Base-by-base conservation (phyloP, 2,888 invertebrate species). In the Lasius platythorax region DNA sequence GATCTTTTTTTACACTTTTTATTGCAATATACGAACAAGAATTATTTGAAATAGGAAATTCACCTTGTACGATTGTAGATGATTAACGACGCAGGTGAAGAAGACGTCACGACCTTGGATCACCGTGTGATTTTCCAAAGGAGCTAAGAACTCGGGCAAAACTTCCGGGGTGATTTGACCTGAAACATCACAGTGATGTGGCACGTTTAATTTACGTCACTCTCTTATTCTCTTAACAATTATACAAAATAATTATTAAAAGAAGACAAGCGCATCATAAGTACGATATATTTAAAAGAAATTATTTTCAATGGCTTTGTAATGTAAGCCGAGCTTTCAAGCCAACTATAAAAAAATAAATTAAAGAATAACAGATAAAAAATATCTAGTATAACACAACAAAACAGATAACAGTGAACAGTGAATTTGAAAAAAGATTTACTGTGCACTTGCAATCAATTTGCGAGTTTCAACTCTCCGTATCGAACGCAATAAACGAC, bases 81-180 rank as follows among this genome's bases (percentile, higher is more conserved):
- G 97, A 95, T 98, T 98, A 93, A 98, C 98, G 90, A 98, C 97
- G 94, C 98, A 98, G 70, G 98, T 98, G 95, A 98, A 98, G 94
- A 97, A 97, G 76, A 98, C 97, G 95, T 98, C 98, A 74, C 98
- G 96, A 76, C 98, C 98, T 95, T 98, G 98, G 73, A 98, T 97
- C 84, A 98, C 98, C 37, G 98, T 98, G 94, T 98, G 97, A 95
- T 98, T 98, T 94, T 98, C 97, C 94, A 98, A 95, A 79, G 97
- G 97, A 89, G 97, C 97, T 92, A 98, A 96, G 95, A 98, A 98
- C 94, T 97, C 97, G 9, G 98, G 98, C 91, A 96, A 96, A 84
- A 95, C 94, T 92, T 96, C 97, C 95, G 90, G 88, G 72, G 87
- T 84, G 81, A 96, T 96, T 95, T 97, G 97, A 95, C 97, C 97